phyloP scores from a whole-genome alignment of 1,140 invertebrate genomes.

The Phymastichus coffea region DNA sequence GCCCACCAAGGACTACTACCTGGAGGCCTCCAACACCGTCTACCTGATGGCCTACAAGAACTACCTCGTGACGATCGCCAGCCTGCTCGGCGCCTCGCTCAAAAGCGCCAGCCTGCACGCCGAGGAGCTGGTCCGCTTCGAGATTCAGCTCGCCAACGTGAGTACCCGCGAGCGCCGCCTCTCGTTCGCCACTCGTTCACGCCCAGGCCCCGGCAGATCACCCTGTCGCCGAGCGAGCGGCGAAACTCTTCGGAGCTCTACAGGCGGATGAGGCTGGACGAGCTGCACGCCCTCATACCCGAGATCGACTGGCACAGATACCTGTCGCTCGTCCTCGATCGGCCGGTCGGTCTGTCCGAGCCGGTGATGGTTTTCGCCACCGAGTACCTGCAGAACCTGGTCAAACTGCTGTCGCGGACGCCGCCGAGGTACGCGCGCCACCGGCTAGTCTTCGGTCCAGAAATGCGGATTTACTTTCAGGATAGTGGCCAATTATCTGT shows the following conservation, averaged over 20 bases:
- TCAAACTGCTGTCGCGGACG: conserved; percentile 52
- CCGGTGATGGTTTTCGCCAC: conserved; percentile 74
- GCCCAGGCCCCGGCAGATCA: conserved; percentile 62
- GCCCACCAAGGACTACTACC: conserved; percentile 83
- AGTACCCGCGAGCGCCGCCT: not conserved
- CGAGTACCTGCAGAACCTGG: conserved; percentile 63
- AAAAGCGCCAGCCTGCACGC: conserved; percentile 65
- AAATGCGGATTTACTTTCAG: conserved; percentile 34
- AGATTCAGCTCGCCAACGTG: conserved; percentile 74
- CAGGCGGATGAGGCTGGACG: conserved; percentile 71
- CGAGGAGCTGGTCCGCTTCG: conserved; percentile 77
- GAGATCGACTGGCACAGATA: conserved; percentile 78
- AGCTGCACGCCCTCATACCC: conserved; percentile 69
- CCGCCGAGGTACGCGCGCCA: conserved; percentile 40
- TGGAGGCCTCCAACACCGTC: conserved; percentile 67
- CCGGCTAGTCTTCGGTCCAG: not conserved
- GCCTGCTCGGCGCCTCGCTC: conserved; percentile 66
- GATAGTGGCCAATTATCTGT: conserved; percentile 73
- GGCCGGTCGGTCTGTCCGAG: conserved; percentile 61
- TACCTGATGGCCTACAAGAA: conserved; percentile 78
- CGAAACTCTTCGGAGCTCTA: conserved; percentile 80
- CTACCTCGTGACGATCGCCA: conserved; percentile 72
- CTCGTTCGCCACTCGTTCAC: not conserved
- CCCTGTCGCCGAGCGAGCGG: conserved; percentile 76
- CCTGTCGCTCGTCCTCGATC: conserved; percentile 68